Base-by-base conservation (phyloP, 2,888 invertebrate species). In the Alloplasta piceator region DNA sequence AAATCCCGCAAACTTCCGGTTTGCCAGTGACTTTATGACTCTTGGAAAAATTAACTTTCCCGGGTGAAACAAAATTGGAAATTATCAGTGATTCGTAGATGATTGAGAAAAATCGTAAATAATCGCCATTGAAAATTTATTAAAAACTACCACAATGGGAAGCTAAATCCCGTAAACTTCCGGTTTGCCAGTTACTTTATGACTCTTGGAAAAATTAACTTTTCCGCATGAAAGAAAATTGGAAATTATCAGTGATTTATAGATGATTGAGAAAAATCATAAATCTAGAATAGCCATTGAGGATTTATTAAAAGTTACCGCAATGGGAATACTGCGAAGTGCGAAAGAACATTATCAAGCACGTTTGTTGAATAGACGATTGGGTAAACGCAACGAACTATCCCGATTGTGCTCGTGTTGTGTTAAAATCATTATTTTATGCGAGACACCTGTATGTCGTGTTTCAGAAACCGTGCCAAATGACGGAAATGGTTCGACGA, bases 381-480 rank as follows among this genome's bases (percentile, higher is more conserved):
- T 64, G 16, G 56, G 64, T 26, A 26, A 26, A 26, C 64, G 10
- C 58, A 43, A 60, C 43, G 50, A 71, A 36, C n/a, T 80, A 14
- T 67, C 71, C 9, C 43, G 63, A 1, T 77, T 82, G 55, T 74
- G 76, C 66, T 72, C 56, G 14, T 66, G 56, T 48, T 66, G 74
- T 74, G 68, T 71, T 0, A 72, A 77, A 38, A 67, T 75, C 12
- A 36, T 66, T 52, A 67, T 50, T 61, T 81, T 73, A 74, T 58
- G 26, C 60, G 72, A 78, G 46, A 74, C 58, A 38, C 60, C 66
- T 60, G 10, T 72, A 64, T 83, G 78, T 76, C 71, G 73, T 90
- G 89, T 94, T 93, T 78, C 94, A 95, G 96, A 96, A 91, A 93
- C 95, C 74, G 93, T 94, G 43, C 93, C 94, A 88, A 96, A 95